Evolutionary conservation across 2,797 vertebrate genomes (phyloP).

Genomic region (Geotrypetes seraphini): DNA sequence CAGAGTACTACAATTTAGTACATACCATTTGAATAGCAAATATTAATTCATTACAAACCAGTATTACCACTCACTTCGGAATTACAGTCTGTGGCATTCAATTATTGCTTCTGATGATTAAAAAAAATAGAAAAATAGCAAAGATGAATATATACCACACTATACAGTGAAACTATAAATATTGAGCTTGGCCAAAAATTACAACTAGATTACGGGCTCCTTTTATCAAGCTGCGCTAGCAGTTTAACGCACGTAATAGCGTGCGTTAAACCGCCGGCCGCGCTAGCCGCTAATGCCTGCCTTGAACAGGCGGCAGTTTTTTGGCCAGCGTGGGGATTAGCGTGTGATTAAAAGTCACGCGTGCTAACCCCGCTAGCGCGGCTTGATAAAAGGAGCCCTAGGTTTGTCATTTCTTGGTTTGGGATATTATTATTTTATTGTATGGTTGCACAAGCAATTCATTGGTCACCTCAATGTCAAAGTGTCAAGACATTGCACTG

Average conservation of each 20-base stretch:
- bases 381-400: too few species aligned
- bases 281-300: too few species aligned
- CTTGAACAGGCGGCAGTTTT: too few species aligned
- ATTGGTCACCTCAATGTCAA: conserved; percentile 11
- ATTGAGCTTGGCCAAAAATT: conserved; percentile 16
- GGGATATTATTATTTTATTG: conserved; percentile 25
- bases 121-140: conserved; percentile 32
- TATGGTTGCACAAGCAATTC: conserved; percentile 27
- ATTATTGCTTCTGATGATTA: conserved; percentile 54
- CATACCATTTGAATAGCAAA: not conserved
- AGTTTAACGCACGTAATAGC: too few species aligned
- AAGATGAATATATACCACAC: conserved; percentile 27
- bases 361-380: too few species aligned
- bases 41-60: not conserved
- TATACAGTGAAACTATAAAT: conserved; percentile 21
- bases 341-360: too few species aligned
- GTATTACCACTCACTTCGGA: conserved; percentile 20
- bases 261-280: too few species aligned
- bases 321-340: too few species aligned
- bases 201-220: not conserved
- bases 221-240: too few species aligned
- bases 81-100: conserved; percentile 31
- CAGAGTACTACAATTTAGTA: too few species aligned
- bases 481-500: conserved; percentile 26
- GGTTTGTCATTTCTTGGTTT: conserved; percentile 18